Evolutionary conservation across 30 jellyfish, hydroid and myxozoan species (phyloP), one percentile per base, ranked within the genome.

Genomic region (Cassiopea andromeda): DNA sequence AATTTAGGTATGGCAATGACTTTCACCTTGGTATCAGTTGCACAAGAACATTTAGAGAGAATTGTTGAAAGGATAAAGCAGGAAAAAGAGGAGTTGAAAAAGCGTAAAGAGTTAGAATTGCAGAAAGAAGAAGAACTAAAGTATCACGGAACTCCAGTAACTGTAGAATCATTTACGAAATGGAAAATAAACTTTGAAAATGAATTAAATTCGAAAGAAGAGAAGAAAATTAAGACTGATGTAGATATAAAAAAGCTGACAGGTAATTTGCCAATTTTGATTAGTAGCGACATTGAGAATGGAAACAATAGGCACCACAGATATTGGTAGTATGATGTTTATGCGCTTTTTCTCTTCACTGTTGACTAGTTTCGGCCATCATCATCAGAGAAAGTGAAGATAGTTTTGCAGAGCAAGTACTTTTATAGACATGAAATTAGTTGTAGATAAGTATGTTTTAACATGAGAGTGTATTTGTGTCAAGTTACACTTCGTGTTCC

Each of bases 61-160:
- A 66, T 93, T 10, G 69, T 93, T 64, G 83, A 88, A 15, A 88
- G 87, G 45, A 70, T 93, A 38, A 93, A 88, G 83, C 18, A 82
- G 4, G 97, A 88, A 77, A 93, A 75, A 44, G 93, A 82, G 46
- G 94, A 81, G n/a, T 94, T 50, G 59, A 79, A 87, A 77, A 69
- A 80, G 12, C n/a, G 14, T 60, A 74, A 67, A 44, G 92, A 79
- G 71, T 17, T 87, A 15, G 97, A 88, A 82, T 78, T 74, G 77
- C 92, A 47, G 44, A 89, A 88, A 19, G 93, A 87, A 13, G 97
- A 87, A 57, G 98, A 93, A 69, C 83, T 79, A 48, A 93, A 88
- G 93, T 94, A 84, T 54, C 95, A 94, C 50, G 98, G 98, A 43
- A 94, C 98, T 1, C 92, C 90, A 10, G 98, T 94, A 3, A 94